Base-by-base conservation (phyloP, 2,888 invertebrate genomes). In the Clostera curtula region DNA sequence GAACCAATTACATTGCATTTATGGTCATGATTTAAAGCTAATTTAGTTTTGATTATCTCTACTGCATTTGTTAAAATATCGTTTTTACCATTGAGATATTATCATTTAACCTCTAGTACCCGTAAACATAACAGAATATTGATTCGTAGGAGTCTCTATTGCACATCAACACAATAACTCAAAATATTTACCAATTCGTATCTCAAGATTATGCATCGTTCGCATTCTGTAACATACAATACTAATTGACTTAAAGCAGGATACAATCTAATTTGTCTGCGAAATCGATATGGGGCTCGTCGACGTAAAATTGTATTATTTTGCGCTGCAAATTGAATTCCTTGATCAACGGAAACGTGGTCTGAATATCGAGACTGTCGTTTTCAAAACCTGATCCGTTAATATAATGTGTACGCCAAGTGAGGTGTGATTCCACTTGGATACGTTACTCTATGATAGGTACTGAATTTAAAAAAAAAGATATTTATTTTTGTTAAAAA, bases 281-380 rank as follows among this genome's bases (percentile, higher is more conserved):
- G 57, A 60, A 65, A 68, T 63, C 63, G 68, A 71, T 68, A 69
- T 59, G 41, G 31, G 43, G 51, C 51, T 58, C 57, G 57, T 45
- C 53, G 53, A 59, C 51, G 59, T 57, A 59, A 64, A 69, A 68
- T 67, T 64, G 58, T 62, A 68, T 70, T 70, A 71, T 69, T 72
- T 71, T 68, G 60, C 34, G 54, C 59, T 54, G 52, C 50, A 66
- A 70, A 71, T 71, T 63, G 62, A 47, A 65, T 71, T 64, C 43
- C 42, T 56, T 55, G 66, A 67, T 69, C 67, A 62, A 52, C 32
- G 36, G 28, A 47, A 37, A 67, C 68, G 69, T 70, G 70, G 66
- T 51, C 46, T 34, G 37, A 45, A 64, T 64, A 49, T 38, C 31
- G 36, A 46, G 39, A 44, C 31, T 32, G 37, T 30, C 46, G 40